phyloP scores from a whole-genome alignment of 1,140 invertebrate species.

The Ruditapes philippinarum region DNA sequence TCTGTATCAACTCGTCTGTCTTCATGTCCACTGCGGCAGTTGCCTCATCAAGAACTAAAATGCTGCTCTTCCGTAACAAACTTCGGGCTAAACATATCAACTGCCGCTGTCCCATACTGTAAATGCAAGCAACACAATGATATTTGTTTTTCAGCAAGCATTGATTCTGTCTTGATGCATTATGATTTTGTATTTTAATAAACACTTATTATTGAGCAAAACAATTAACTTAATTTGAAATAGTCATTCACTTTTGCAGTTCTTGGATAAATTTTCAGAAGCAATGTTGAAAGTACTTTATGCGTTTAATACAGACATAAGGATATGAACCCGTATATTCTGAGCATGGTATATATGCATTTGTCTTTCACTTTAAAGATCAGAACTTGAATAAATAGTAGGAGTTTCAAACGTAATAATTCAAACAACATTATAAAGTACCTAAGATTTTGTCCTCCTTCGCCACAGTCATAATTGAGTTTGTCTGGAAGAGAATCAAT shows the following conservation, averaged over 20 bases:
- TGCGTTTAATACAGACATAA: background rate
- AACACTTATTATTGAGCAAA: background rate
- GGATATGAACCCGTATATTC: background rate
- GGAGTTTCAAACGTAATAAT: no score
- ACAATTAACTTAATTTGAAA: background rate
- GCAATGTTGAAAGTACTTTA: background rate
- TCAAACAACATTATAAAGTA: no score
- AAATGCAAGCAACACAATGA: no score
- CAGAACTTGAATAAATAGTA: background rate
- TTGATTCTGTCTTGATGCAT: no score
- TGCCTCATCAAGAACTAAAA: slow-evolving; percentile 91
- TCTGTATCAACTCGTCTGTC: slow-evolving; percentile 90
- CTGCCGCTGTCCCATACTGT: slow-evolving; percentile 88
- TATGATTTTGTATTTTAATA: background rate
- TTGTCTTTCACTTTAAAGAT: background rate
- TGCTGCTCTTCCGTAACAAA: slow-evolving; percentile 88
- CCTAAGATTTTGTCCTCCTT: slow-evolving; percentile 86
- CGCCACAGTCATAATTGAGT: slow-evolving; percentile 82
- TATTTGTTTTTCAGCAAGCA: no score
- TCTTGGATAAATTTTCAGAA: background rate
- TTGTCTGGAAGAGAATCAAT: slow-evolving; percentile 77
- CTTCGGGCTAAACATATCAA: slow-evolving; percentile 88
- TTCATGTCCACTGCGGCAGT: slow-evolving; percentile 80
- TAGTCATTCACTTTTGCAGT: background rate
- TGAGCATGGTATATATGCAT: no score